These are phyloP conservation scores for Porites evermanni DNA, from an alignment of 92 coral and sea anemone species.

Conservation along the genomic window DNA sequence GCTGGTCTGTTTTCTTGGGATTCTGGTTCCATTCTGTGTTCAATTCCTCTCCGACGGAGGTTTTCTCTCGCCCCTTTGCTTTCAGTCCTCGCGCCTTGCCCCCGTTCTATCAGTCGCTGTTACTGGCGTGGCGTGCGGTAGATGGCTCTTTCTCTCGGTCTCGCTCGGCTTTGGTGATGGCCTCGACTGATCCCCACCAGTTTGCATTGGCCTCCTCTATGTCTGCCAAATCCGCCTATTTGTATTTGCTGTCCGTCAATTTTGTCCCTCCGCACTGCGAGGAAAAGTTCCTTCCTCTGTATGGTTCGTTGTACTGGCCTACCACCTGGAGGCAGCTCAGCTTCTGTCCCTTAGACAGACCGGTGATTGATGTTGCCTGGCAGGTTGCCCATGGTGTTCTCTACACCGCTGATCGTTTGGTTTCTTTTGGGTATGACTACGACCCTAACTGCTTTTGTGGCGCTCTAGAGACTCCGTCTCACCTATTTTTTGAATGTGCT, in stretches of 20 bases:
- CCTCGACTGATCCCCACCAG: background rate
- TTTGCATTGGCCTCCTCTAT: background rate
- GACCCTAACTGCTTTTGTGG: conserved; percentile 13
- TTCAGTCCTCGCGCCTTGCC: background rate
- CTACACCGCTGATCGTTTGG: conserved; percentile 21
- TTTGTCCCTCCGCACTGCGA: background rate
- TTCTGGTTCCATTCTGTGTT: background rate
- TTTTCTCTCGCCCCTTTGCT: conserved; percentile 1
- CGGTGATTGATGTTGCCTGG: conserved; percentile 14
- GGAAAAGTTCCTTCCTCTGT: background rate
- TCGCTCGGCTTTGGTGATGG: background rate
- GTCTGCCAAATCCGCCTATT: background rate
- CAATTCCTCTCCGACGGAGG: background rate
- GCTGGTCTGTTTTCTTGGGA: background rate
- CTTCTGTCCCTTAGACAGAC: background rate
- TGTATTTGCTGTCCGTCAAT: background rate
- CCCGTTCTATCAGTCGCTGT: background rate
- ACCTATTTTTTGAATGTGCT: no score
- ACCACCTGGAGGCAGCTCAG: background rate
- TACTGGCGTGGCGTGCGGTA: conserved; percentile 19
- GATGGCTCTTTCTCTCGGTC: background rate
- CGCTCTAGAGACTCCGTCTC: no score
- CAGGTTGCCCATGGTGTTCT: conserved; percentile 25
- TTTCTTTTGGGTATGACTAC: background rate
- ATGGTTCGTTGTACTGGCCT: conserved; percentile 17